These are phyloP conservation scores for Enteromius fasciolatus DNA, from an alignment of 2,797 vertebrate genomes.

Conservation along the genomic window DNA sequence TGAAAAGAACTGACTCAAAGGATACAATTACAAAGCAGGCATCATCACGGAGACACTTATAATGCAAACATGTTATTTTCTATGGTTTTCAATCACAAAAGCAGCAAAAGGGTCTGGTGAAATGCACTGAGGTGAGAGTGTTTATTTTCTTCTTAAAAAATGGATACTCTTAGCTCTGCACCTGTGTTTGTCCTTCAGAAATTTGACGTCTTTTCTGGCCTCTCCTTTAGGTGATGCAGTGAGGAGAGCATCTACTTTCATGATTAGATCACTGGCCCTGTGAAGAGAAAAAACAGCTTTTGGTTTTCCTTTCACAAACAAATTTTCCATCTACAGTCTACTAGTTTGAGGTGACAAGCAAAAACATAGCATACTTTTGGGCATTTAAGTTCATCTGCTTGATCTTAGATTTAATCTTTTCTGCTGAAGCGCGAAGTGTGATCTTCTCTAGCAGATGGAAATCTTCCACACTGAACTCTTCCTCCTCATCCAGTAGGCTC, in stretches of 20 bases:
- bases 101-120: background rate
- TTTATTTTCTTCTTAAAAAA: background rate
- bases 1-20: background rate
- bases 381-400: conserved; percentile 83
- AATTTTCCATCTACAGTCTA: background rate
- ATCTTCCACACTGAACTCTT: conserved; percentile 86
- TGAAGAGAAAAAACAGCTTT: conserved; percentile 46
- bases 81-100: background rate
- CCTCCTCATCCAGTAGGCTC: conserved; percentile 81
- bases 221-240: conserved; percentile 84
- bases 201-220: conserved; percentile 78
- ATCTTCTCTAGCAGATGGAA: conserved; percentile 92
- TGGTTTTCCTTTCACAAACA: conserved; percentile 44
- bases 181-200: conserved; percentile 87
- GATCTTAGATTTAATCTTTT: conserved; percentile 87
- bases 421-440: conserved; percentile 81
- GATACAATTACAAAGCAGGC: background rate
- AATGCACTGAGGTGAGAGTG: background rate
- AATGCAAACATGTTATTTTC: background rate
- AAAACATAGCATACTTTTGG: conserved; percentile 82
- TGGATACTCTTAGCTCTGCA: conserved; percentile 61
- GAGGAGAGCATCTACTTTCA: conserved; percentile 92
- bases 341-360: conserved; percentile 18
- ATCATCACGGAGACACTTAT: background rate
- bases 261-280: conserved; percentile 89